Percentiles rank a stretch among this genome's conserved stretches.
phyloP scores from a whole-genome alignment of 2,113 vertebrate genomes.

The Desmodus rotundus region DNA sequence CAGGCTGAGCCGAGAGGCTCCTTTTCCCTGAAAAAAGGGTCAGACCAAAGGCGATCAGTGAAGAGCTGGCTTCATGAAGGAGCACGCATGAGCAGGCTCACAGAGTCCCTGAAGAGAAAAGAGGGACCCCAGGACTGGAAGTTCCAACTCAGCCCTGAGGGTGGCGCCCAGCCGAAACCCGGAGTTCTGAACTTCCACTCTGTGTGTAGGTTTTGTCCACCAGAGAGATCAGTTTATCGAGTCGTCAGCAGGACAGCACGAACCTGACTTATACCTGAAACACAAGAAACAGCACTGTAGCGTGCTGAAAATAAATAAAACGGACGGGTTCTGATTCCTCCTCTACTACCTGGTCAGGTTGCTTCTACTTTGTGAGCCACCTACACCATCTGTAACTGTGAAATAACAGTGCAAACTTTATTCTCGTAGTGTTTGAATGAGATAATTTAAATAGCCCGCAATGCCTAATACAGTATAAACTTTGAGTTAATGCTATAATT shows the following conservation, averaged over 20 bases:
- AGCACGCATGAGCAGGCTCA: rapidly evolving
- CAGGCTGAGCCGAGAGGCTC: not conserved
- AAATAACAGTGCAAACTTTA: not conserved
- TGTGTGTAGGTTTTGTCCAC: not conserved
- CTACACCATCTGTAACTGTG: not conserved
- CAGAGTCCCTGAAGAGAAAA: not conserved
- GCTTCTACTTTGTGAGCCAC: not conserved
- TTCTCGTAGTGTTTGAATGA: not conserved
- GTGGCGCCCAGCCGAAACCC: not conserved
- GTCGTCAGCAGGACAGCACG: not conserved
- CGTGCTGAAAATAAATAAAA: not conserved
- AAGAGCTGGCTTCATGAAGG: not conserved
- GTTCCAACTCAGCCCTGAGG: not conserved
- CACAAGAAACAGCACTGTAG: not conserved
- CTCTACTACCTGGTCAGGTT: not conserved
- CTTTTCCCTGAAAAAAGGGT: not conserved
- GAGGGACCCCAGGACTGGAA: not conserved
- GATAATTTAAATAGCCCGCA: not conserved
- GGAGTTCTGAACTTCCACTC: not conserved
- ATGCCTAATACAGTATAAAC: not conserved
- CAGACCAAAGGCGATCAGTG: not conserved
- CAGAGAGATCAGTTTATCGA: not conserved
- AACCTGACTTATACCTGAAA: not conserved
- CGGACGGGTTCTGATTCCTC: not conserved
- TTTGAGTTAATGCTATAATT: not conserved